Evolutionary conservation across 2,113 vertebrate species (phyloP).

Genomic region (Mormyrus iriodes): DNA sequence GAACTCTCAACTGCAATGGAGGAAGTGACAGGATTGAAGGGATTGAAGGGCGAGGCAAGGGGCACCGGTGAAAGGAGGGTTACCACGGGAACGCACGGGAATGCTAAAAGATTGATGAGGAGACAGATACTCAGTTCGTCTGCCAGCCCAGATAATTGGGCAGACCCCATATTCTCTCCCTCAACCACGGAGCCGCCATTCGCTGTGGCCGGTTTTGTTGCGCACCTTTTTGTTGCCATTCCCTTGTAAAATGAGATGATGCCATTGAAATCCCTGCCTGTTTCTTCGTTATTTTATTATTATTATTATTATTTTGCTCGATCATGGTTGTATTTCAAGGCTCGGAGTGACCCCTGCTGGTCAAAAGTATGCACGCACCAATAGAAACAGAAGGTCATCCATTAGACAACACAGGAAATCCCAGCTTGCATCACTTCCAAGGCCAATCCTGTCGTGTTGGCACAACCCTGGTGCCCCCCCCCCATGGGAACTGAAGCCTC

Average conservation of each 20-base stretch:
- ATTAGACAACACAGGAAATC: constrained; percentile 57
- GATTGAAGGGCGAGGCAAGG: constrained; percentile 44
- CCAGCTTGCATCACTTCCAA: constrained; percentile 56
- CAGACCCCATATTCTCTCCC: constrained; percentile 51
- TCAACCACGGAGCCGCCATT: constrained; percentile 22
- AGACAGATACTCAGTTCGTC: constrained; percentile 49
- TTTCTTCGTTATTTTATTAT: too few species aligned
- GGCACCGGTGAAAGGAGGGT: constrained; percentile 29
- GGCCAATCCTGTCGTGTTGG: constrained; percentile 40
- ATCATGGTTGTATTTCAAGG: constrained; percentile 29
- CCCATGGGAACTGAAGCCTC: constrained; percentile 17
- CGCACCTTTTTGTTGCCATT: constrained; percentile 36
- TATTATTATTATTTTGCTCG: constrained; percentile 27
- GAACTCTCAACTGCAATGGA: constrained; percentile 37
- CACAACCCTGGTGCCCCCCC: constrained; percentile 24
- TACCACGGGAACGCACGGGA: constrained; percentile 52
- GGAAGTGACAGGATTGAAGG: constrained; percentile 27
- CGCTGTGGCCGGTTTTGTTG: constrained; percentile 28
- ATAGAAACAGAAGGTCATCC: not conserved
- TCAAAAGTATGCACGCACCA: not conserved
- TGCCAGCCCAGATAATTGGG: constrained; percentile 56
- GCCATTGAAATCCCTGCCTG: constrained; percentile 4
- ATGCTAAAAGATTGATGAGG: constrained; percentile 70
- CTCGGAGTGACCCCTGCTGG: constrained; percentile 64
- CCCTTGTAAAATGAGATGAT: constrained; percentile 39